These are phyloP conservation scores for Melinaea menophilus DNA, from an alignment of 2,888 invertebrate species.

Conservation along the genomic window DNA sequence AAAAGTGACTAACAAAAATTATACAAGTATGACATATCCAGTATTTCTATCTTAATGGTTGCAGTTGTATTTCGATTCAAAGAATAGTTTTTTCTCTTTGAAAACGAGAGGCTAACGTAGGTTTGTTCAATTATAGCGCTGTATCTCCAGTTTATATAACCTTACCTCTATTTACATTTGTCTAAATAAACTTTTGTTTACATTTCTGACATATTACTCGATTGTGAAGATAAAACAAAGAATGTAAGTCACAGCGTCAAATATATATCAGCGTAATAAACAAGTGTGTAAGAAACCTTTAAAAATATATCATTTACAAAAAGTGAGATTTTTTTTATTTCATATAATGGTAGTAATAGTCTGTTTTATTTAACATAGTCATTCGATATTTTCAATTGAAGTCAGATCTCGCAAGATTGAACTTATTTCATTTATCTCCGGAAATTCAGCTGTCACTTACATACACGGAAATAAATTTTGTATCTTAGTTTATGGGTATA, in stretches of 20 bases:
- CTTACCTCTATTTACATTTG: slow-evolving; percentile 4
- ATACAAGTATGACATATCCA: slow-evolving; percentile 15
- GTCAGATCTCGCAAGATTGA: background rate
- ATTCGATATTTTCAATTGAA: background rate
- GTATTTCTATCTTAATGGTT: slow-evolving; percentile 5
- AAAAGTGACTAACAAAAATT: background rate
- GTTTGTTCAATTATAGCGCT: slow-evolving; percentile 14
- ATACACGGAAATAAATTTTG: slow-evolving; percentile 3
- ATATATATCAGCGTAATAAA: too few relatives aligned
- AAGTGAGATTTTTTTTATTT: too few relatives aligned
- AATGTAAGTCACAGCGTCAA: too few relatives aligned
- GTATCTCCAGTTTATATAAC: slow-evolving; percentile 21
- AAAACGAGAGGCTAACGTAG: slow-evolving; percentile 23
- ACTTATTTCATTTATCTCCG: slow-evolving; percentile 13
- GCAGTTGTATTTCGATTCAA: slow-evolving; percentile 26
- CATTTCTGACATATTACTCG: background rate
- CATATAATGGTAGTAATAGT: too few relatives aligned
- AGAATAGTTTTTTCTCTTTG: slow-evolving; percentile 34
- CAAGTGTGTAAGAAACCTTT: too few relatives aligned
- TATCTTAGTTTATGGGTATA: background rate
- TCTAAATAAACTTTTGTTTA: background rate
- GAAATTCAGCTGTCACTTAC: slow-evolving; percentile 17
- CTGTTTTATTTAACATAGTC: too few relatives aligned
- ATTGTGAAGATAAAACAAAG: too few relatives aligned
- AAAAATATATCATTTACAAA: too few relatives aligned